Evolutionary conservation across 2,797 vertebrate genomes (phyloP).

Genomic region (Basileuterus tristriatus): DNA sequence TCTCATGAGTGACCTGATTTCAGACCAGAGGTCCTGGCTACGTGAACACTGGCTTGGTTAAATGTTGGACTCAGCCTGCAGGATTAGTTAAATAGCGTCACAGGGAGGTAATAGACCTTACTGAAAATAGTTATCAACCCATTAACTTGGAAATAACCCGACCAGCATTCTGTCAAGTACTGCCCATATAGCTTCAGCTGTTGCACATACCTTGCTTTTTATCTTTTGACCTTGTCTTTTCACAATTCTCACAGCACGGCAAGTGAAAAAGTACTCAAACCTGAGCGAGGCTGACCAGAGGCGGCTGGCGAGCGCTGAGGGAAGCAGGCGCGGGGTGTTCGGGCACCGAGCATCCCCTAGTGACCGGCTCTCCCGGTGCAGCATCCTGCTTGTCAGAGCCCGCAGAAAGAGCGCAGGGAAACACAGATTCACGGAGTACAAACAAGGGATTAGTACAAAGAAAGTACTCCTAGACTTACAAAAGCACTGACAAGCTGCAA

Average conservation of each 20-base stretch:
- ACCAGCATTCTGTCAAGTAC: neutral
- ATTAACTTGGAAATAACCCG: neutral
- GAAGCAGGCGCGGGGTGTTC: neutral
- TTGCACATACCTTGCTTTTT: neutral
- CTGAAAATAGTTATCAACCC: neutral
- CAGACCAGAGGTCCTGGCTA: neutral
- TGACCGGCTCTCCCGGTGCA: neutral
- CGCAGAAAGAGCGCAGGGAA: neutral
- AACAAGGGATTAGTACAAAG: neutral
- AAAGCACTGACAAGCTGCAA: neutral
- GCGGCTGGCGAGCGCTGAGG: neutral
- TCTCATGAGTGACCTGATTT: neutral
- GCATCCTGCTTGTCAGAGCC: neutral
- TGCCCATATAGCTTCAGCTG: neutral
- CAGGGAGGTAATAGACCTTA: neutral
- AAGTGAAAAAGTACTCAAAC: neutral
- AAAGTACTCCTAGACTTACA: neutral
- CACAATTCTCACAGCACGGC: neutral
- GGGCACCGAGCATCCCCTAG: slow-evolving; percentile 63
- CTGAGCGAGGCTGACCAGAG: neutral
- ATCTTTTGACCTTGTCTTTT: neutral
- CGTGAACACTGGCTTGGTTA: neutral
- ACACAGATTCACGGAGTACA: too few relatives aligned
- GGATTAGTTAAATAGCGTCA: neutral
- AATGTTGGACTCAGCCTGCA: neutral